These are phyloP conservation scores for Malurus leucopterus DNA, from an alignment of 2,797 vertebrate species.

Conservation along the genomic window DNA sequence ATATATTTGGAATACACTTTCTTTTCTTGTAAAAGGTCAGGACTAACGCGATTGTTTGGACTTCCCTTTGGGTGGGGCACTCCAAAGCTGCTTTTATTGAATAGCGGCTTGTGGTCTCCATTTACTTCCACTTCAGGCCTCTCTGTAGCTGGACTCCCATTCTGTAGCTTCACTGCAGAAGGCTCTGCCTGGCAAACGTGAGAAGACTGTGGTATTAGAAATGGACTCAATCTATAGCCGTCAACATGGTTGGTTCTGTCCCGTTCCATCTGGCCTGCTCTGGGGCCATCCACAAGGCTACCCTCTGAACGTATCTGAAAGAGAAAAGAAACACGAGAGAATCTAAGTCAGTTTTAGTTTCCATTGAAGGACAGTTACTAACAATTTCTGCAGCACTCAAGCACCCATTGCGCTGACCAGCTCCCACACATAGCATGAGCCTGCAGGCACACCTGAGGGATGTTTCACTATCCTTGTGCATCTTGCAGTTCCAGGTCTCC, in stretches of 20 bases:
- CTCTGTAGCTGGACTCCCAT: conserved; percentile 82
- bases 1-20: conserved; percentile 76
- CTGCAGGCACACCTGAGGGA: accelerated
- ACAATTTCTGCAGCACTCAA: background rate
- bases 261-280: conserved; percentile 98
- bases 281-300: conserved; percentile 95
- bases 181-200: conserved; percentile 75
- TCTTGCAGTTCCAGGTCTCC: background rate
- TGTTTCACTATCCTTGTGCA: background rate
- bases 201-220: conserved; percentile 79
- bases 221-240: conserved; percentile 88
- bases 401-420: background rate
- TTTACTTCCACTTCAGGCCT: conserved; percentile 76
- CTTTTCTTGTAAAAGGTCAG: conserved; percentile 73
- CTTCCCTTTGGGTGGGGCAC: conserved; percentile 78
- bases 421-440: accelerated
- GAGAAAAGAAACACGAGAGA: background rate
- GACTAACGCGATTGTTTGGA: conserved; percentile 74
- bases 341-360: background rate
- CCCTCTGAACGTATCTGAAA: conserved; percentile 84
- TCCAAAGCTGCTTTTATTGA: conserved; percentile 73
- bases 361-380: background rate
- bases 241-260: conserved; percentile 90
- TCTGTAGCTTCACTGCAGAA: conserved; percentile 80
- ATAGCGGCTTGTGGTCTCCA: conserved; percentile 79